phyloP scores from a whole-genome alignment of 2,888 invertebrate species.

The Myathropa florea region DNA sequence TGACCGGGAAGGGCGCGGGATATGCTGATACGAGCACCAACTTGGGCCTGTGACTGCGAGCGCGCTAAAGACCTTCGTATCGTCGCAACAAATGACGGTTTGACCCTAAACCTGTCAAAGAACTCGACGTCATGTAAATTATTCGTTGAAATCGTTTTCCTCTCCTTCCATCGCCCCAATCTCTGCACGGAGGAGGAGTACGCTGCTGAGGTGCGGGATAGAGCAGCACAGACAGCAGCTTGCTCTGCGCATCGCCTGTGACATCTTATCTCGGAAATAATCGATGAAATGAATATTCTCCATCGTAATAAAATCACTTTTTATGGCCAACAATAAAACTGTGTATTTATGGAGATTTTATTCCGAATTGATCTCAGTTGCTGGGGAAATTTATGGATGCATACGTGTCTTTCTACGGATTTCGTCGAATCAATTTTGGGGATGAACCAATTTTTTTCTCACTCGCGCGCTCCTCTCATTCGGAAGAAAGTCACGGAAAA shows the following conservation, averaged over 20 bases:
- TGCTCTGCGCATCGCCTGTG: slow-evolving; percentile 1
- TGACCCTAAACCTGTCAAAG: slow-evolving; percentile 69
- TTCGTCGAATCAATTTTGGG: neutral
- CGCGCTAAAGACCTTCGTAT: slow-evolving; percentile 53
- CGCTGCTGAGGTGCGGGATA: neutral
- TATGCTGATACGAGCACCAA: neutral
- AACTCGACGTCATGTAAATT: slow-evolving; percentile 64
- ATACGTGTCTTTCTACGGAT: slow-evolving; percentile 18
- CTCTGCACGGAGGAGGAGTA: neutral
- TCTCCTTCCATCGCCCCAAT: neutral
- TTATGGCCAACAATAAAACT: slow-evolving; percentile 57
- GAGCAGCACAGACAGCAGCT: too few relatives aligned
- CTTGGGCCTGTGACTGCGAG: neutral
- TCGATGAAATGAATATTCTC: slow-evolving; percentile 70
- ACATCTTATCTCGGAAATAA: slow-evolving; percentile 63
- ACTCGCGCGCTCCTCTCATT: neutral
- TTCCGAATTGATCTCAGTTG: slow-evolving; percentile 51
- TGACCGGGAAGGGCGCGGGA: neutral
- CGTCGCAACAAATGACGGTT: slow-evolving; percentile 52
- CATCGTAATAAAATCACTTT: slow-evolving; percentile 68
- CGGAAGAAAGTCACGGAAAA: neutral
- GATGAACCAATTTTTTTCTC: neutral
- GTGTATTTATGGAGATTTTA: slow-evolving; percentile 64
- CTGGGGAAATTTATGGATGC: slow-evolving; percentile 38
- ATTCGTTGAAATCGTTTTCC: slow-evolving; percentile 34